phyloP scores from a whole-genome alignment of 1,140 invertebrate species.

The Pollicipes pollicipes region DNA sequence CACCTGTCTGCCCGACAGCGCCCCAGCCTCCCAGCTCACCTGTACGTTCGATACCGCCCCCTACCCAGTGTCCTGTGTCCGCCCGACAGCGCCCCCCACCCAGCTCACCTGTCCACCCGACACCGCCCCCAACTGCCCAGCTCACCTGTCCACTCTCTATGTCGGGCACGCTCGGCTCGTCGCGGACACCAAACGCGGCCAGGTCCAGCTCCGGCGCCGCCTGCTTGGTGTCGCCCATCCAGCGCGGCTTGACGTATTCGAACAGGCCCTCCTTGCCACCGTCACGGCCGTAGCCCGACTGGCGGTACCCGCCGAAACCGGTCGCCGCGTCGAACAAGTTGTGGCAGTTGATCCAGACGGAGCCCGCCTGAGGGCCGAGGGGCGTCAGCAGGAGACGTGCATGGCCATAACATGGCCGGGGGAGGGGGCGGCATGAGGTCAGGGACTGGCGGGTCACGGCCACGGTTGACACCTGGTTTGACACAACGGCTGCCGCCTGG shows the following conservation, averaged over 20 bases:
- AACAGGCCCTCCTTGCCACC: slow-evolving; percentile 25
- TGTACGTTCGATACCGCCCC: no score
- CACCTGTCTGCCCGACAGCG: no score
- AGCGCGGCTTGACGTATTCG: slow-evolving; percentile 20
- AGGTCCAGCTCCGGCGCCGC: slow-evolving; percentile 14
- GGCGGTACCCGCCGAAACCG: slow-evolving; percentile 32
- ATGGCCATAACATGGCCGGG: neutral
- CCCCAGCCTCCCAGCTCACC: no score
- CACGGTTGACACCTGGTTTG: no score
- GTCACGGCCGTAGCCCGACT: slow-evolving; percentile 30
- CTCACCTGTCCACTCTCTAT: slow-evolving; percentile 3
- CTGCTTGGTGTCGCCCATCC: slow-evolving; percentile 13
- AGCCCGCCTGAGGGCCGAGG: slow-evolving; percentile 25
- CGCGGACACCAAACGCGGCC: slow-evolving; percentile 17
- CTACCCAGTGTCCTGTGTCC: no score
- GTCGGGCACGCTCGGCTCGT: slow-evolving; percentile 11
- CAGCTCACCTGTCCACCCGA: neutral
- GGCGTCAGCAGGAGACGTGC: no score
- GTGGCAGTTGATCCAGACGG: slow-evolving; percentile 39
- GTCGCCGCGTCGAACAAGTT: slow-evolving; percentile 33
- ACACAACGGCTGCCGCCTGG: no score
- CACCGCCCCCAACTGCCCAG: neutral
- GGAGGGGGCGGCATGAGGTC: no score
- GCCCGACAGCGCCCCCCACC: no score
- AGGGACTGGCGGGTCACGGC: no score